Evolutionary conservation across 1,140 invertebrate species (phyloP).

Genomic region (Bombus ignitus): DNA sequence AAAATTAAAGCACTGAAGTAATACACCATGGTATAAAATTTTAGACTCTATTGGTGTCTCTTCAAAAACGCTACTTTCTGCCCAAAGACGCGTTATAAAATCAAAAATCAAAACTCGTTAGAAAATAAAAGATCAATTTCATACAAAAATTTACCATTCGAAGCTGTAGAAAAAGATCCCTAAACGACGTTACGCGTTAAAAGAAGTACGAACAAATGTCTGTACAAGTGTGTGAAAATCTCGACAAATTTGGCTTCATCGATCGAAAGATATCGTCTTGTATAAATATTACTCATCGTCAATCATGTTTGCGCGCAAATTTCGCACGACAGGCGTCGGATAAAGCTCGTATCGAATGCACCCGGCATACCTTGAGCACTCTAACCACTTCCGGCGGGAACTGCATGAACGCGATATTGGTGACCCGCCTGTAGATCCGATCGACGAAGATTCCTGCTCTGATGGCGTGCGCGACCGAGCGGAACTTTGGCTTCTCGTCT

Average conservation of each 20-base stretch:
- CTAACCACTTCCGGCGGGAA: constrained; percentile 94
- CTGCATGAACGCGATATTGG: constrained; percentile 92
- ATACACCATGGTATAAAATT: too few relatives aligned
- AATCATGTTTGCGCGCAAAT: neutral
- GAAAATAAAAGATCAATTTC: too few relatives aligned
- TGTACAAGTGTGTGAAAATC: neutral
- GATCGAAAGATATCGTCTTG: neutral
- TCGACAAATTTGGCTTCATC: neutral
- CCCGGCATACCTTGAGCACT: constrained; percentile 90
- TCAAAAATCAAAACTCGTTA: too few relatives aligned
- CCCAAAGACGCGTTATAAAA: too few relatives aligned
- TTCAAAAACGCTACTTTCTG: too few relatives aligned
- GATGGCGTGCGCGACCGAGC: constrained; percentile 98
- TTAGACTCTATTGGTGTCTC: too few relatives aligned
- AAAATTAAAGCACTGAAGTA: too few relatives aligned
- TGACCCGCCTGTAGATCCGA: constrained; percentile 95
- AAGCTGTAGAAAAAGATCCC: too few relatives aligned
- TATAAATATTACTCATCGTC: neutral
- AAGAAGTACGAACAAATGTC: neutral
- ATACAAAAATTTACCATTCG: too few relatives aligned
- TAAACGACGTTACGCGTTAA: neutral
- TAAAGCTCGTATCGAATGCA: neutral
- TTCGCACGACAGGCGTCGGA: neutral
- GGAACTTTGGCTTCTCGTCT: constrained; percentile 93
- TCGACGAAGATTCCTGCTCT: constrained; percentile 98